Percentiles rank a stretch among this genome's conserved stretches.
Evolutionary conservation across 2,113 vertebrate genomes (phyloP).

Genomic region (Ondatra zibethicus): DNA sequence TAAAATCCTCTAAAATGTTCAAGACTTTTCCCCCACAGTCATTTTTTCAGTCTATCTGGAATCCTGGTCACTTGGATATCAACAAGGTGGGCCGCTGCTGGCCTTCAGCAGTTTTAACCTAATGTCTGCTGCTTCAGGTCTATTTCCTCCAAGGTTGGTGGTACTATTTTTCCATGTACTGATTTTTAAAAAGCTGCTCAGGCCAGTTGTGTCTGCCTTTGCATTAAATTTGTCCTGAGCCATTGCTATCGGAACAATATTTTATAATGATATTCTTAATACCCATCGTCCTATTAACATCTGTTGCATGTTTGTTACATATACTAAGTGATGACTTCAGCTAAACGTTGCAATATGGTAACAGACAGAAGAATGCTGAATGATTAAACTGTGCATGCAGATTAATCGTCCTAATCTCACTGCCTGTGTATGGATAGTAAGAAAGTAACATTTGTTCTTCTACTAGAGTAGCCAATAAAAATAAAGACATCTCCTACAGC

Average conservation of each 20-base stretch:
- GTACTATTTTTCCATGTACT: slow-evolving; percentile 93
- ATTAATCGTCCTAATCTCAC: slow-evolving; percentile 89
- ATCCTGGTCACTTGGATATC: slow-evolving; percentile 91
- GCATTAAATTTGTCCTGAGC: slow-evolving; percentile 96
- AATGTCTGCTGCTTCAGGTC: slow-evolving; percentile 89
- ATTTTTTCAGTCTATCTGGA: slow-evolving; percentile 91
- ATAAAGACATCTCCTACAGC: slow-evolving; percentile 82
- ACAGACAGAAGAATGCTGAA: slow-evolving; percentile 69
- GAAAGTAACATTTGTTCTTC: slow-evolving; percentile 86
- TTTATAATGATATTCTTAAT: slow-evolving; percentile 98
- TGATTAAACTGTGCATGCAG: slow-evolving; percentile 83
- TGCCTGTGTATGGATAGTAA: slow-evolving; percentile 90
- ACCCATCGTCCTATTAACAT: slow-evolving; percentile 84
- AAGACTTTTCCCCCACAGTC: slow-evolving; percentile 90
- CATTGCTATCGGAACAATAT: slow-evolving; percentile 94
- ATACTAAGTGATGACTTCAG: slow-evolving; percentile 77
- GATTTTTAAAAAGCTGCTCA: slow-evolving; percentile 91
- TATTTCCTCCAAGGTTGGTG: slow-evolving; percentile 98
- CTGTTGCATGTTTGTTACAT: slow-evolving; percentile 85
- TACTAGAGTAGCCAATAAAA: slow-evolving; percentile 79
- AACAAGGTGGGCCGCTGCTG: slow-evolving; percentile 90
- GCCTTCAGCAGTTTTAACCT: slow-evolving; percentile 89
- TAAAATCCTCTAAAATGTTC: slow-evolving; percentile 82
- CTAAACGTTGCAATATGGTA: slow-evolving; percentile 72
- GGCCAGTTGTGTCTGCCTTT: slow-evolving; percentile 97